Conservation (phyloP, 2,888 invertebrate species). For the Coleophora deauratella region DNA sequence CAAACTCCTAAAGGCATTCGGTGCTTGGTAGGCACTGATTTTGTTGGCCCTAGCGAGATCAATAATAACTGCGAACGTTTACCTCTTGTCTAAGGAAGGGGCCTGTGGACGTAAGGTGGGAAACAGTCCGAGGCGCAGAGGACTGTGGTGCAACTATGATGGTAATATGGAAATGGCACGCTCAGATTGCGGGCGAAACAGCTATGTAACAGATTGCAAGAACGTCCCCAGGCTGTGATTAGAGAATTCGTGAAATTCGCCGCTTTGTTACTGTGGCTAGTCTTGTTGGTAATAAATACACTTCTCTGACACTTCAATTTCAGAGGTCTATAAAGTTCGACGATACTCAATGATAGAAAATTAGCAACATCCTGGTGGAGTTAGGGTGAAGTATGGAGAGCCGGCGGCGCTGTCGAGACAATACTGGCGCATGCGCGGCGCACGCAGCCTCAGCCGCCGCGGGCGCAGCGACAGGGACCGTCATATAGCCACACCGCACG, state of each 20-base stretch:
- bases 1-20: constrained; percentile 59
- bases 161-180: too few species aligned
- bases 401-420: constrained; percentile 54
- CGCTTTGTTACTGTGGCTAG: constrained; percentile 30
- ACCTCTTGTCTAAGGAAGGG: constrained; percentile 5
- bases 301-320: constrained; percentile 67
- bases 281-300: constrained; percentile 60
- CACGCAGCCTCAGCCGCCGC: constrained; percentile 47
- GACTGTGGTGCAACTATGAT: too few species aligned
- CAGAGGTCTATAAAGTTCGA: constrained; percentile 61
- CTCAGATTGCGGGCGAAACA: too few species aligned
- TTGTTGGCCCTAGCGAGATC: constrained; percentile 21
- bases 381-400: constrained; percentile 63
- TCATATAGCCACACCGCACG: constrained; percentile 18
- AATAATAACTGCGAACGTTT: constrained; percentile 26
- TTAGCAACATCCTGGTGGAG: constrained; percentile 68
- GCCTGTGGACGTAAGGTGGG: neutral
- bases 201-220: constrained; percentile 12
- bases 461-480: constrained; percentile 37
- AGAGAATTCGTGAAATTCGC: constrained; percentile 38
- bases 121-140: too few species aligned
- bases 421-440: constrained; percentile 43
- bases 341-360: constrained; percentile 70
- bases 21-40: constrained; percentile 34
- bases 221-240: constrained; percentile 40